Percentiles rank a stretch among this genome's conserved stretches.
Conservation (phyloP, 2,797 vertebrate species). For the Sebastes paucispinis region DNA sequence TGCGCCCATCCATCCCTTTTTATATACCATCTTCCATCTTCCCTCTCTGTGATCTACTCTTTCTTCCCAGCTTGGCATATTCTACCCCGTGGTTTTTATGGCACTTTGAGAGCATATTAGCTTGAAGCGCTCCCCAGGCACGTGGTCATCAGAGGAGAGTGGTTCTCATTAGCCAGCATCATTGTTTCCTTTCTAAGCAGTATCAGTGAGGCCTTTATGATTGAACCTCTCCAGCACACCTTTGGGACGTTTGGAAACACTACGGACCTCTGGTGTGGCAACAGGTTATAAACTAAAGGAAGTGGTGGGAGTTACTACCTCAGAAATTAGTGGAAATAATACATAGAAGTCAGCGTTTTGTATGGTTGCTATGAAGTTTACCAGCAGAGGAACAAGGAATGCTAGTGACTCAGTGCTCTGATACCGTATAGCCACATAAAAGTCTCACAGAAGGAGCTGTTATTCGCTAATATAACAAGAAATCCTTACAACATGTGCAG, state of each 20-base stretch:
- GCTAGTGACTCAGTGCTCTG: conserved; percentile 27
- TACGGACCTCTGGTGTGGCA: conserved; percentile 39
- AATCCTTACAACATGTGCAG: conserved; percentile 28
- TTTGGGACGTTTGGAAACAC: conserved; percentile 51
- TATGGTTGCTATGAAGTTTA: conserved; percentile 41
- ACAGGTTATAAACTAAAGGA: conserved; percentile 59
- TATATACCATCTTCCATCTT: conserved; percentile 9
- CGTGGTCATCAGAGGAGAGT: conserved; percentile 66
- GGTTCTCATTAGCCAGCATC: conserved; percentile 74
- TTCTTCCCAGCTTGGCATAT: conserved; percentile 32
- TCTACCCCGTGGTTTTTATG: conserved; percentile 65
- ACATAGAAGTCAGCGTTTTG: conserved; percentile 25
- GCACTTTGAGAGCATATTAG: conserved; percentile 65
- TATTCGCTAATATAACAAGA: conserved; percentile 40
- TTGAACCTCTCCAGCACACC: conserved; percentile 62
- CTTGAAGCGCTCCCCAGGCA: conserved; percentile 67
- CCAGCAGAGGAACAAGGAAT: conserved; percentile 34
- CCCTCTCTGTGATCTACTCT: conserved; percentile 18
- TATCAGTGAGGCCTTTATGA: conserved; percentile 61
- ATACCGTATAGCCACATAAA: conserved; percentile 45
- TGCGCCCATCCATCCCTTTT: conserved; percentile 9
- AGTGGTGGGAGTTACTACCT: conserved; percentile 30
- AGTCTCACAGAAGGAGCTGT: conserved; percentile 35
- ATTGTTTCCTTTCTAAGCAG: conserved; percentile 71
- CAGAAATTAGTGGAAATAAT: conserved; percentile 41